Evolutionary conservation across 30 jellyfish, hydroid and myxozoan genomes (phyloP).

Genomic region (Cassiopea andromeda): DNA sequence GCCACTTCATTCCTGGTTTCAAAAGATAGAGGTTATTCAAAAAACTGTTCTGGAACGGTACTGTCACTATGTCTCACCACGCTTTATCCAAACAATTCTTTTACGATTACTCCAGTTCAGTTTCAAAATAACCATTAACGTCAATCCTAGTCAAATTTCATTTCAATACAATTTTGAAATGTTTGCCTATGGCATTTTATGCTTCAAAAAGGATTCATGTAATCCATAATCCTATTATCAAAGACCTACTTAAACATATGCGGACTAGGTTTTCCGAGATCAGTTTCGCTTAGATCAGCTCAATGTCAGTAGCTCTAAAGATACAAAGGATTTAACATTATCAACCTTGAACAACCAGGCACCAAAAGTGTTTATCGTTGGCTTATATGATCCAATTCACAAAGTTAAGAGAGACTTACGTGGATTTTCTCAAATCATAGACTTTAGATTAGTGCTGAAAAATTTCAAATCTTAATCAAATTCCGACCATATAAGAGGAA

Average conservation of each 20-base stretch:
- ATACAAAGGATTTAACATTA: neutral
- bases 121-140: neutral
- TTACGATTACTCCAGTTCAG: neutral
- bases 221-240: neutral
- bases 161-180: neutral
- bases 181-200: neutral
- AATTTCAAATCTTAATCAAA: too few relatives aligned
- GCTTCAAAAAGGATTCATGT: neutral
- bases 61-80: neutral
- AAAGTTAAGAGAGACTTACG: neutral
- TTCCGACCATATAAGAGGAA: too few relatives aligned
- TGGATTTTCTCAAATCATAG: too few relatives aligned
- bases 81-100: neutral
- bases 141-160: neutral
- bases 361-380: neutral
- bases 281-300: neutral
- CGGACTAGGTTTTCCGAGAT: neutral
- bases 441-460: too few relatives aligned
- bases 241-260: neutral
- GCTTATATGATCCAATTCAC: conserved; percentile 1
- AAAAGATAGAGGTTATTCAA: too few relatives aligned
- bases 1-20: too few relatives aligned
- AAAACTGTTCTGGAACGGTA: too few relatives aligned
- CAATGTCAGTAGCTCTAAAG: neutral
- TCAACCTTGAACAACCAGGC: neutral